Evolutionary conservation across 2,797 vertebrate species (phyloP).

Genomic region (Sebastes matsubarae): DNA sequence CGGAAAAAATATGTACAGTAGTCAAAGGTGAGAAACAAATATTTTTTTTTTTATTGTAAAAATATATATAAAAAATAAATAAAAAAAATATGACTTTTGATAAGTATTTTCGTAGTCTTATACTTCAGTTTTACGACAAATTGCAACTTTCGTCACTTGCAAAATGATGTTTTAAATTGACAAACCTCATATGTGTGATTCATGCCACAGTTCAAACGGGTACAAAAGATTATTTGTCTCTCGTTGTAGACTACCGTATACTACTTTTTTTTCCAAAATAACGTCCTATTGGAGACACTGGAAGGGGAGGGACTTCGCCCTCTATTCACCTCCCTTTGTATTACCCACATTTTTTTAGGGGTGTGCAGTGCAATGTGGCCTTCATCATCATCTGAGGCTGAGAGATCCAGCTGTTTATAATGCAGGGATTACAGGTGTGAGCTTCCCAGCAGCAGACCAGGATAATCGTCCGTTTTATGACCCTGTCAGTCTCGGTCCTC

Average conservation of each 20-base stretch:
- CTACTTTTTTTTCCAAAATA: too few species aligned
- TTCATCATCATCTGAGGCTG: background rate
- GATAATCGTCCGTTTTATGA: conserved; percentile 16
- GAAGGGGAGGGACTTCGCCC: rapidly evolving
- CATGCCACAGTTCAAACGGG: too few species aligned
- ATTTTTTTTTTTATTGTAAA: too few species aligned
- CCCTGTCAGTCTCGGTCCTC: conserved; percentile 6
- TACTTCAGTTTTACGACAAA: too few species aligned
- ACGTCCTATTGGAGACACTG: rapidly evolving
- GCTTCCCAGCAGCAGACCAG: background rate
- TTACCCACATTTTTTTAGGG: background rate
- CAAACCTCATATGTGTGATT: too few species aligned
- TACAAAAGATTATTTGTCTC: too few species aligned
- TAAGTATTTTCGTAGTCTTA: rapidly evolving
- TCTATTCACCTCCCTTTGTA: background rate
- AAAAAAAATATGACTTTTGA: rapidly evolving
- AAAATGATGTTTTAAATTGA: too few species aligned
- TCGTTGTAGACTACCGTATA: rapidly evolving
- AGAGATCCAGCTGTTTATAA: conserved; percentile 4
- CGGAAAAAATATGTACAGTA: too few species aligned
- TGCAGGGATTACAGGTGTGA: conserved; percentile 52
- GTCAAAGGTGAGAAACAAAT: too few species aligned
- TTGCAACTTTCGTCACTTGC: rapidly evolving
- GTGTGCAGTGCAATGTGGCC: background rate
- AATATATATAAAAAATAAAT: too few species aligned